Evolutionary conservation across 2,113 vertebrate genomes (phyloP).

Genomic region (Calidris pygmaea): DNA sequence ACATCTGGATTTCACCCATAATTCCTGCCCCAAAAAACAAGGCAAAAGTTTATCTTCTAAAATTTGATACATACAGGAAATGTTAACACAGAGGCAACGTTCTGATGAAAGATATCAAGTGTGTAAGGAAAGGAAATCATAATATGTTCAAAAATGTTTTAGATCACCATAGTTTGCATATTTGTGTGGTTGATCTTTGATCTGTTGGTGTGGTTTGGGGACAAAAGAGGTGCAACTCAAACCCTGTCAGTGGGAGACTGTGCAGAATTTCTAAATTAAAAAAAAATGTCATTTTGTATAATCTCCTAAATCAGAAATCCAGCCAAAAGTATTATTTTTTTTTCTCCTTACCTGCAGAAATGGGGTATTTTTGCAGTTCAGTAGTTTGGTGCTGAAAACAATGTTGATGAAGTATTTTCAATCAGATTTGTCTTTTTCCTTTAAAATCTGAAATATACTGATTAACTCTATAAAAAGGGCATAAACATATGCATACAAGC

Average conservation of each 20-base stretch:
- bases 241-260: not conserved
- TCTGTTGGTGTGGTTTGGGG: not conserved
- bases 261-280: not conserved
- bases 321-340: not conserved
- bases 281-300: not conserved
- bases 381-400: not conserved
- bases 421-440: not conserved
- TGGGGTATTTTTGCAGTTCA: not conserved
- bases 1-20: not conserved
- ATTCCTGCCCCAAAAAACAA: not conserved
- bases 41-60: not conserved
- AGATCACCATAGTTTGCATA: rapidly evolving
- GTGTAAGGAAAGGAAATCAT: not conserved
- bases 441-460: not conserved
- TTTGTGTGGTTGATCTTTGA: not conserved
- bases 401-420: not conserved
- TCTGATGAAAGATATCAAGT: not conserved
- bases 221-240: not conserved
- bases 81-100: not conserved
- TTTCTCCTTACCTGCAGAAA: not conserved
- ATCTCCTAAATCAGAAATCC: not conserved
- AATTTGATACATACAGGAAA: not conserved
- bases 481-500: not conserved
- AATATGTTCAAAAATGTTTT: not conserved
- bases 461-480: not conserved